Conservation (phyloP, 2,797 vertebrate genomes). For the Cephalopachus bancanus region DNA sequence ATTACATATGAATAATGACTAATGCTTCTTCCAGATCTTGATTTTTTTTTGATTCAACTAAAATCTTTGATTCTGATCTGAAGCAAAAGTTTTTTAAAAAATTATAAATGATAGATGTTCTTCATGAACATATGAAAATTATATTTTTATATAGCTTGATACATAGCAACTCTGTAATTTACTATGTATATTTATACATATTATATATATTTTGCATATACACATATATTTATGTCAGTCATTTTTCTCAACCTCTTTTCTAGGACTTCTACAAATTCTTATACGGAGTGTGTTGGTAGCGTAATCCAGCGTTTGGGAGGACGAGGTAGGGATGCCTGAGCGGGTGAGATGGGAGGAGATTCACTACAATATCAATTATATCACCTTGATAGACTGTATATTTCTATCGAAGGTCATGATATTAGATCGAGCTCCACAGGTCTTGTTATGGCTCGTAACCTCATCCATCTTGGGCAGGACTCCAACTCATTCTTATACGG, state of each 20-base stretch:
- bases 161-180: background rate
- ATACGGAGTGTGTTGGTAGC: no score
- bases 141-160: background rate
- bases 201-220: background rate
- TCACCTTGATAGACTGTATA: no score
- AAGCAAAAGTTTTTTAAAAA: background rate
- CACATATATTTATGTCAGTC: background rate
- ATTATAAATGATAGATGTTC: background rate
- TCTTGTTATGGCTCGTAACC: no score
- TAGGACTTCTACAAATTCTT: background rate
- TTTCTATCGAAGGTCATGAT: no score
- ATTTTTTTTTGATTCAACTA: slow-evolving; percentile 29
- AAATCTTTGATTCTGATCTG: slow-evolving; percentile 28
- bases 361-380: no score
- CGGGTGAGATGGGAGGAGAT: no score
- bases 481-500: slow-evolving; percentile 4
- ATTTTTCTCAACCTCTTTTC: background rate
- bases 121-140: slow-evolving; percentile 2
- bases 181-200: background rate
- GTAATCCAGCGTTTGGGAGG: no score
- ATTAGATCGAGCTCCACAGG: no score
- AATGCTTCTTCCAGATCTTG: background rate
- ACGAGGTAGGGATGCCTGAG: no score
- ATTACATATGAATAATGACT: slow-evolving; percentile 13
- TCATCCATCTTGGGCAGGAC: no score